A percentile compares a stretch with the other conserved stretches of the same genome.
phyloP scores from a whole-genome alignment of 2,113 vertebrate species.

The Xerus inauris region DNA sequence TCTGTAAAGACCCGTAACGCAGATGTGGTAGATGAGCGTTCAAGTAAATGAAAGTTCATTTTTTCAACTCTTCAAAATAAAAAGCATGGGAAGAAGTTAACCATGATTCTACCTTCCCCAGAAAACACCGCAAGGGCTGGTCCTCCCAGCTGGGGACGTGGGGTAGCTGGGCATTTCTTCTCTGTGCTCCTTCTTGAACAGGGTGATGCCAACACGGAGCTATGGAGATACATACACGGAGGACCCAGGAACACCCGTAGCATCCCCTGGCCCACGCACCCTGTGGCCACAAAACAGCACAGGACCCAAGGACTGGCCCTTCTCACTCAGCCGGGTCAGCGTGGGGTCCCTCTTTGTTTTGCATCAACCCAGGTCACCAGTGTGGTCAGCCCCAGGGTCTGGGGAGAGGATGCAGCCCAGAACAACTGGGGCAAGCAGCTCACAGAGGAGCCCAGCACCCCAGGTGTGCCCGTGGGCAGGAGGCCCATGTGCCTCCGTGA shows the following conservation, averaged over 20 bases:
- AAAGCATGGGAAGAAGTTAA: not conserved
- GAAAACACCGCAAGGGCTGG: fast-evolving
- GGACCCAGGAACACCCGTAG: not conserved
- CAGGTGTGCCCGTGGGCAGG: no score
- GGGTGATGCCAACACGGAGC: fast-evolving
- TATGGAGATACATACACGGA: fast-evolving
- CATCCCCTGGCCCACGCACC: not conserved
- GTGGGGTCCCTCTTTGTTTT: fast-evolving
- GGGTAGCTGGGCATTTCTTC: no score
- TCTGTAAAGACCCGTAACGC: not conserved
- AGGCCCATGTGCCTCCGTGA: fast-evolving
- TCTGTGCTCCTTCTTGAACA: fast-evolving
- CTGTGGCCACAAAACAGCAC: not conserved
- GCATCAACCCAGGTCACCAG: no score
- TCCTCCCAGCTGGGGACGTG: not conserved
- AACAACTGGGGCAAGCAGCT: no score
- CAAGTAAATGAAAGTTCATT: no score
- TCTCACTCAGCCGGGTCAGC: not conserved
- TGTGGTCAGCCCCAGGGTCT: fast-evolving
- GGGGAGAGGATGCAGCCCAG: not conserved
- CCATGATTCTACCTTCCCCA: not conserved
- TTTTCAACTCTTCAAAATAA: not conserved
- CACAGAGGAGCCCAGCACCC: no score
- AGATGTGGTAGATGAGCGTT: no score
- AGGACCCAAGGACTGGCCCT: not conserved